These are phyloP conservation scores for Cheirogaleus major DNA, from an alignment of 2,797 vertebrate genomes.

Conservation along the genomic window DNA sequence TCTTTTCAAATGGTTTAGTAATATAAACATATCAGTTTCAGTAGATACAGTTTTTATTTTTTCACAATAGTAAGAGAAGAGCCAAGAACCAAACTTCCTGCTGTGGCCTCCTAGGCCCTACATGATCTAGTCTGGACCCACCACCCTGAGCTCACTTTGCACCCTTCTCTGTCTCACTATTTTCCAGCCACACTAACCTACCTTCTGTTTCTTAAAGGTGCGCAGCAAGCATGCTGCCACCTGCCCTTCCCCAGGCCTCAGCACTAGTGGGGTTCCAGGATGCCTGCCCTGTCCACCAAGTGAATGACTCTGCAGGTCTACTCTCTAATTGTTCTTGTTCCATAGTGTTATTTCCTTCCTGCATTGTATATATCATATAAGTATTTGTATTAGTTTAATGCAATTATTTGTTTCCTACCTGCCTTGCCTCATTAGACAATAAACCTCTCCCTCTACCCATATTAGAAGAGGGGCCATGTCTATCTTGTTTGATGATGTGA, in stretches of 20 bases:
- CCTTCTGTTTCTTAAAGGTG: background rate
- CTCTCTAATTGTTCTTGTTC: background rate
- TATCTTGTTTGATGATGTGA: background rate
- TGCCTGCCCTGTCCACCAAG: too few species aligned
- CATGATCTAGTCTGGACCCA: background rate
- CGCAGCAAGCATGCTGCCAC: background rate
- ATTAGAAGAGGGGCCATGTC: background rate
- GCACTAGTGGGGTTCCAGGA: background rate
- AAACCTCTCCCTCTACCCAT: background rate
- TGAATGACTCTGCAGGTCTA: background rate
- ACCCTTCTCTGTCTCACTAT: background rate
- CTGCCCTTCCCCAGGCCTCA: background rate
- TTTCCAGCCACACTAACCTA: background rate
- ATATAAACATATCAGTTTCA: background rate
- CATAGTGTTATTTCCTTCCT: background rate
- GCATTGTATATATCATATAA: background rate
- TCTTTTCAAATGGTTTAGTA: background rate
- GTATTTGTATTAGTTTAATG: background rate
- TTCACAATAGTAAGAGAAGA: background rate
- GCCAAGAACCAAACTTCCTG: background rate
- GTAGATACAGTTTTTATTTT: background rate
- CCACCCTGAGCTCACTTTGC: background rate
- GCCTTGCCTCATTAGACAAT: background rate
- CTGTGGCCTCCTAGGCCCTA: background rate
- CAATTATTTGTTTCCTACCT: background rate